Evolutionary conservation across 2,888 invertebrate species (phyloP).

Genomic region (Eugnorisma glareosa): DNA sequence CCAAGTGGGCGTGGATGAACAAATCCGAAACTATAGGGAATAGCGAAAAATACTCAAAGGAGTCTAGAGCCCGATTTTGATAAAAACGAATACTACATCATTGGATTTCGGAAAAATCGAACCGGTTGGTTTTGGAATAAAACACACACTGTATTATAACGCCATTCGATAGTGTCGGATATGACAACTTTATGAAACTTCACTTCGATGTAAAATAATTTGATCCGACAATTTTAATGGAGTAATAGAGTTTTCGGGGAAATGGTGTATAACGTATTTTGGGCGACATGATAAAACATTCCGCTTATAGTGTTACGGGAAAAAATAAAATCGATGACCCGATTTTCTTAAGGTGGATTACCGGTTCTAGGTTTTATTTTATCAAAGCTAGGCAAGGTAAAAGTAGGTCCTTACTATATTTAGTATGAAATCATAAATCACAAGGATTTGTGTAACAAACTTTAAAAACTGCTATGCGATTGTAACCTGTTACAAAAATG

Average conservation of each 20-base stretch:
- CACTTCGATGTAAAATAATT: background rate
- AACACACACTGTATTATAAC: no score
- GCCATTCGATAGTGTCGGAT: no score
- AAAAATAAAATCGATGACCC: background rate
- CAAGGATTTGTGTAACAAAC: background rate
- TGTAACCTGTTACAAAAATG: background rate
- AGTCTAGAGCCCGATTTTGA: no score
- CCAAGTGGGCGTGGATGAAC: no score
- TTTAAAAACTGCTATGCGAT: background rate
- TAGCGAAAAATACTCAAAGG: no score
- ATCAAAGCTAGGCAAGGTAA: background rate
- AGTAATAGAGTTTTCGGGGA: background rate
- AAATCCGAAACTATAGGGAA: no score
- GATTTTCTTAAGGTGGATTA: background rate
- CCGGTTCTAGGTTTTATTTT: background rate
- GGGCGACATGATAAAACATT: background rate
- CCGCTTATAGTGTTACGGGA: background rate
- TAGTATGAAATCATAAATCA: background rate
- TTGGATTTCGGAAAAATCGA: no score
- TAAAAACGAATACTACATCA: no score
- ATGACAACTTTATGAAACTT: background rate
- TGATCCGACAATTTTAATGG: background rate
- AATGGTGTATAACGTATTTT: background rate
- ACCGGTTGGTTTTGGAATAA: no score
- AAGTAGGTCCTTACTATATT: background rate